Evolutionary conservation across 2,888 invertebrate species (phyloP).

Genomic region (Andrena chrysosceles): DNA sequence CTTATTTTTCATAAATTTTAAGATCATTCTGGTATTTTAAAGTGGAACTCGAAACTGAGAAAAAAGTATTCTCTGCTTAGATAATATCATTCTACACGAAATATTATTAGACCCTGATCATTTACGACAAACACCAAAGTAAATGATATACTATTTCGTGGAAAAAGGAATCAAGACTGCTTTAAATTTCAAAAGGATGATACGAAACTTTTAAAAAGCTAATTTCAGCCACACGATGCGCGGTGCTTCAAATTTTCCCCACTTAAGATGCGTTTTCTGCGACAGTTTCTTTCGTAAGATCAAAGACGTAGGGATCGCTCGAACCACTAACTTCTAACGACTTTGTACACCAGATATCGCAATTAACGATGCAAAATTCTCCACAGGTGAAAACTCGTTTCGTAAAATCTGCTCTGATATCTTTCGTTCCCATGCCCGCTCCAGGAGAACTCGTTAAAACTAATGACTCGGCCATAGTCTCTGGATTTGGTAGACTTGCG

Average conservation of each 20-base stretch:
- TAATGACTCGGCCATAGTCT: constrained; percentile 66
- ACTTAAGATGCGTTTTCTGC: too few relatives aligned
- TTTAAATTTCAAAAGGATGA: too few relatives aligned
- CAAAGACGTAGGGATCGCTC: background rate
- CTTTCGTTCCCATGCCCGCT: constrained; percentile 84
- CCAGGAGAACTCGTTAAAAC: constrained; percentile 66
- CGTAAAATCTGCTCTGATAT: constrained; percentile 24
- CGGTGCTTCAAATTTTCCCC: background rate
- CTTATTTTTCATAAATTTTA: too few relatives aligned
- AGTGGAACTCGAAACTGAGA: too few relatives aligned
- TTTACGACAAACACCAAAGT: too few relatives aligned
- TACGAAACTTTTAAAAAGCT: background rate
- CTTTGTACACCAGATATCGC: background rate
- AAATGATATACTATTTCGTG: too few relatives aligned
- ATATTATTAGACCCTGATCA: too few relatives aligned
- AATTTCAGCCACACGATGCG: background rate
- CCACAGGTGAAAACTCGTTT: constrained; percentile 44
- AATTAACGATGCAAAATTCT: background rate
- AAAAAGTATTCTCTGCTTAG: too few relatives aligned
- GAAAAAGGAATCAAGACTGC: too few relatives aligned
- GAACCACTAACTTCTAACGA: background rate
- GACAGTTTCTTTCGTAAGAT: background rate
- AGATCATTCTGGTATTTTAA: too few relatives aligned
- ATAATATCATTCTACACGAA: too few relatives aligned
- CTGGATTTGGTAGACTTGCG: constrained; percentile 77